Evolutionary conservation across 2,888 invertebrate genomes (phyloP), one percentile per base, ranked within the genome.

Genomic region (Metalampra italica): DNA sequence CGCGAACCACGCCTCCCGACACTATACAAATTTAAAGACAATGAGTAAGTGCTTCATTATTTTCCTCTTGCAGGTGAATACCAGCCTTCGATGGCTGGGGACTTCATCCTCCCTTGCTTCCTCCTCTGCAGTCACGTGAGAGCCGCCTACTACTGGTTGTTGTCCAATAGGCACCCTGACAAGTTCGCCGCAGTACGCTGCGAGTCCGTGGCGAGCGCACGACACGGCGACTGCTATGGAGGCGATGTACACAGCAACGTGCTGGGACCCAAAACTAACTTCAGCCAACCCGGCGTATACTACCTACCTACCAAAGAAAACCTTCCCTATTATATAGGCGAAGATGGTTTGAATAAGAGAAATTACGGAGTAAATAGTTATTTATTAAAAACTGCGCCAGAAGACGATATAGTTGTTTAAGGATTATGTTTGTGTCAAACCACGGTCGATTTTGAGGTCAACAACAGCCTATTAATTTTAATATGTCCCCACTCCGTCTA

Each of bases 61-160:
- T n/a, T n/a, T 46, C 44, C 9, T 37, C 43, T 41, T 37, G 0
- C 67, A 87, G 87, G 87, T 49, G 88, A 88, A 68, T 85, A 64
- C 58, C 88, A 88, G 56, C 74, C 78, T 11, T 62, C 77, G 0
- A 71, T 82, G 57, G 55, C 56, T 3, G 67, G 71, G 1, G 62
- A 69, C 48, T 81, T 86, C 62, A 68, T 87, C 40, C 62, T 87
- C 39, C 86, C 87, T 0, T 87, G 87, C 56, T 75, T 87, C 51
- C 67, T 72, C 43, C 55, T 86, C 2, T 88, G 88, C 70, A 86
- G 86, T 47, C 88, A 88, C 57, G 60, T 83, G 0, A 72, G 83
- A 2, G 60, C 88, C 0, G 82, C 74, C 0, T 53, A 75, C 50
- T 86, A 84, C 67, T 85, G 79, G 80, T 52, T 72, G 0, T 40